Base-by-base conservation (phyloP, 1,140 invertebrate species). In the Brachionus manjavacas region DNA sequence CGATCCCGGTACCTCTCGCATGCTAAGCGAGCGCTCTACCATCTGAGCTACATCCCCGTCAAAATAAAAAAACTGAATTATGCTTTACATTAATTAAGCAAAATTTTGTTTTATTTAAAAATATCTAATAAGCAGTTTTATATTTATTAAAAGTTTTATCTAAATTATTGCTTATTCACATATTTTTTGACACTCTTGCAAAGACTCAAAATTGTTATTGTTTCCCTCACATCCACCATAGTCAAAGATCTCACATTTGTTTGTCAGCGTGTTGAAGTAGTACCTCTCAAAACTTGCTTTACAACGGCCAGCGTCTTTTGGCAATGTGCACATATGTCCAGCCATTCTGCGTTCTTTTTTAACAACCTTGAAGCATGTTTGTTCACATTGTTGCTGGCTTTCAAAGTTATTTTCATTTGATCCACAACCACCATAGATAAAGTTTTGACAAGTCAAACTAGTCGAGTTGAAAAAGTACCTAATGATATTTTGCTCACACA, bases 131-230 rank as follows among this genome's bases (percentile, higher is more conserved):
- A 60, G 52, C 52, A 60, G 28, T 39, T 70, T 39, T 66, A 16
- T 23, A 70, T 8, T 28, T 28, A 70, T 28, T n/a, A 70, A 31
- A 70, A n/a, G 4, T 70, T 6, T 68, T 31, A 68, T 68, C 12
- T 68, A 31, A 28, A 4, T 2, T 23, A 12, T 35, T 23, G 4
- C 39, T 70, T 70, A 60, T 60, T 70, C 35, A 49, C 72, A 76
- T 76, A 20, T 23, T 43, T 70, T 43, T 86, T 94, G 93, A 88
- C 97, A 99, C 85, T 96, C 94, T 78, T 95, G 94, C 87, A 94
- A 92, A 6, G 91, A 93, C 49, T 92, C 91, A 89, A 97, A 99
- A 4, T 94, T 86, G 90, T 83, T 83, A 1, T 23, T 14, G 23
- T 83, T 83, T 20, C 35, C 55, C 14, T 14, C 55, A 64, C 80